These are phyloP conservation scores for Fistularia commersonii DNA, from an alignment of 2,797 vertebrate genomes.

Conservation along the genomic window DNA sequence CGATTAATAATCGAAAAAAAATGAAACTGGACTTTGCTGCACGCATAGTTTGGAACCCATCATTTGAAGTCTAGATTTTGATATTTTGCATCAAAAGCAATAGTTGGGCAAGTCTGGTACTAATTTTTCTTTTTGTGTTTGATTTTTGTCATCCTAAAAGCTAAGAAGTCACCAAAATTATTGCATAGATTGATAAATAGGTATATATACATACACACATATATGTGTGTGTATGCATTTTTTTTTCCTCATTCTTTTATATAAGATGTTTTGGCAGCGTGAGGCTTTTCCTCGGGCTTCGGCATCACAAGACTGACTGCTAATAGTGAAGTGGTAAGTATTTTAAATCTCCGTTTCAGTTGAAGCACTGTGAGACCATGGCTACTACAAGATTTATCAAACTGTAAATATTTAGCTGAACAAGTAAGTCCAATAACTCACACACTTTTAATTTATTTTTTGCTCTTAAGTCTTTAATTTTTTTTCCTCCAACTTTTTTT, in stretches of 20 bases:
- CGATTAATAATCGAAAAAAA: conserved; percentile 6
- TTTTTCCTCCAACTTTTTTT: conserved; percentile 34
- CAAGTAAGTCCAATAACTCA: conserved; percentile 43
- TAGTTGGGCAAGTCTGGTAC: too few species aligned
- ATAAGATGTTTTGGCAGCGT: conserved; percentile 9
- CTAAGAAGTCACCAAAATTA: too few species aligned
- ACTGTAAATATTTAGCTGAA: conserved; percentile 64
- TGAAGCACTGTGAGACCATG: conserved; percentile 61
- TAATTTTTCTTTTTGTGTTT: too few species aligned
- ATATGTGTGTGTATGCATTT: too few species aligned
- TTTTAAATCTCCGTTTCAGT: conserved; percentile 50
- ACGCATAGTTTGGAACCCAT: too few species aligned
- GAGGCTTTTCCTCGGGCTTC: conserved; percentile 18
- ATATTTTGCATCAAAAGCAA: too few species aligned
- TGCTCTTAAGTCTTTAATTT: conserved; percentile 24
- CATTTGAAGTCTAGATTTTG: not conserved
- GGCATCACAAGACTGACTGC: conserved; percentile 12
- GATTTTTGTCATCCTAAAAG: too few species aligned
- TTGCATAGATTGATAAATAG: too few species aligned
- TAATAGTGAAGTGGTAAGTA: conserved; percentile 16
- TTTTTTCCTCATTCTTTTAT: conserved; percentile 12
- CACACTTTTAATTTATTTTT: conserved; percentile 66
- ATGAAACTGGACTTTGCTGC: conserved; percentile 7
- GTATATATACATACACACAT: too few species aligned
- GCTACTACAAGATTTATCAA: conserved; percentile 52